These are phyloP conservation scores for Dorcus hopei DNA, from an alignment of 2,888 invertebrate genomes.

Conservation along the genomic window DNA sequence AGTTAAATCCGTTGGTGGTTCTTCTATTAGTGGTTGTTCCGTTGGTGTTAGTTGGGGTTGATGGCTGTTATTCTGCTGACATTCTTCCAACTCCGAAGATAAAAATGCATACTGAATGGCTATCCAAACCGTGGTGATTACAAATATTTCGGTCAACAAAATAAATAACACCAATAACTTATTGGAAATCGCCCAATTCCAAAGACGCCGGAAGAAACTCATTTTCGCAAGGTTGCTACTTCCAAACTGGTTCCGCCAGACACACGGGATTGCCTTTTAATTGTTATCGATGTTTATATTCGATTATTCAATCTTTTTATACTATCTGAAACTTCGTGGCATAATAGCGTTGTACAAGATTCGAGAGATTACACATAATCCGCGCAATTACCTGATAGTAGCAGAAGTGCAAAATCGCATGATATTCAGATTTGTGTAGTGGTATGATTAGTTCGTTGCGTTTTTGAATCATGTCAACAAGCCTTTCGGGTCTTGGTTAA, in stretches of 20 bases:
- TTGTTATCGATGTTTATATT: background rate
- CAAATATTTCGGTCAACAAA: conserved; percentile 46
- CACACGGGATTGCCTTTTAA: background rate
- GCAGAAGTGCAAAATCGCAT: no score
- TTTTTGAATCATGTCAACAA: no score
- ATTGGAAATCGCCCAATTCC: conserved; percentile 33
- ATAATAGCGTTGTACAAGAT: no score
- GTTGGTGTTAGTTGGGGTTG: conserved; percentile 5
- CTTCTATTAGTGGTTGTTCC: conserved; percentile 9
- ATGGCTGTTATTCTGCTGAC: conserved; percentile 4
- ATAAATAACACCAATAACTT: conserved; percentile 47
- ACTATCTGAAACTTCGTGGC: no score
- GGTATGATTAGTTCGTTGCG: no score
- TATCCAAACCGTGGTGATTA: conserved; percentile 55
- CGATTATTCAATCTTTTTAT: background rate
- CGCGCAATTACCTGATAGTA: no score
- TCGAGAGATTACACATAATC: no score
- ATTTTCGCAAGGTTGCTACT: conserved; percentile 16
- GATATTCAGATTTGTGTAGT: no score
- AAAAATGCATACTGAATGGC: conserved; percentile 48
- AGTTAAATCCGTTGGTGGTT: conserved; percentile 27
- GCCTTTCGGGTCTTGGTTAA: no score
- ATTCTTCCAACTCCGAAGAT: conserved; percentile 27
- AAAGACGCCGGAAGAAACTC: conserved; percentile 12
- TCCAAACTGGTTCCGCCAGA: background rate